Conservation (phyloP, 2,888 invertebrate genomes). For the Dromius quadrimaculatus region DNA sequence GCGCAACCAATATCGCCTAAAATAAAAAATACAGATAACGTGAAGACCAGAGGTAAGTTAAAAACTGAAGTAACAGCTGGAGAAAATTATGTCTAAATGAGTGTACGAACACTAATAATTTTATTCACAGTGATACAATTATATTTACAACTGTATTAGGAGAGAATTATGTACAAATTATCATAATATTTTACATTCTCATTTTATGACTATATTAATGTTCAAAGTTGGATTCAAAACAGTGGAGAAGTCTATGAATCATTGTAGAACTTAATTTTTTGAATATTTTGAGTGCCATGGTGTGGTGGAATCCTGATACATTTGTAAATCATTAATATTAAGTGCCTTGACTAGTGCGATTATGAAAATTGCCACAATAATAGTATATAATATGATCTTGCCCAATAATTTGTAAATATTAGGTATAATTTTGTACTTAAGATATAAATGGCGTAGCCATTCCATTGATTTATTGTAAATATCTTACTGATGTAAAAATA, state of each 20-base stretch:
- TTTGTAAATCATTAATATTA: slow-evolving; percentile 19
- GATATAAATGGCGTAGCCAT: slow-evolving; percentile 42
- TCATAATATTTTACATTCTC: not conserved
- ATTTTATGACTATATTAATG: no score
- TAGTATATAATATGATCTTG: slow-evolving; percentile 40
- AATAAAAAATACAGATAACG: slow-evolving; percentile 54
- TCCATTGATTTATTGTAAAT: slow-evolving; percentile 45
- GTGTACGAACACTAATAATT: slow-evolving; percentile 20
- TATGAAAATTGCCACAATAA: slow-evolving; percentile 36
- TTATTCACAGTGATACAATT: slow-evolving; percentile 31
- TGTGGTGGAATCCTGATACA: slow-evolving; percentile 2
- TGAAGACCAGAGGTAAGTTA: slow-evolving; percentile 55
- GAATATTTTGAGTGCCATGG: not conserved
- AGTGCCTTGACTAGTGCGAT: slow-evolving; percentile 32
- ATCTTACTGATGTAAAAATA: slow-evolving; percentile 17
- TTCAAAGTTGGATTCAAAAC: no score
- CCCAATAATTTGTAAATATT: slow-evolving; percentile 41
- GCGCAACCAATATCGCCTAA: slow-evolving; percentile 49
- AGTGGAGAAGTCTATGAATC: no score
- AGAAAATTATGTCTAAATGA: slow-evolving; percentile 57
- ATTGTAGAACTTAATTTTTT: no score
- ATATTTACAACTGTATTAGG: slow-evolving; percentile 18
- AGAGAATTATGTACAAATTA: slow-evolving; percentile 4
- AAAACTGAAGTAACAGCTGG: slow-evolving; percentile 55
- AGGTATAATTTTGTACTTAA: slow-evolving; percentile 46